Conservation (phyloP, 2,113 vertebrate species). For the Colius striatus region DNA sequence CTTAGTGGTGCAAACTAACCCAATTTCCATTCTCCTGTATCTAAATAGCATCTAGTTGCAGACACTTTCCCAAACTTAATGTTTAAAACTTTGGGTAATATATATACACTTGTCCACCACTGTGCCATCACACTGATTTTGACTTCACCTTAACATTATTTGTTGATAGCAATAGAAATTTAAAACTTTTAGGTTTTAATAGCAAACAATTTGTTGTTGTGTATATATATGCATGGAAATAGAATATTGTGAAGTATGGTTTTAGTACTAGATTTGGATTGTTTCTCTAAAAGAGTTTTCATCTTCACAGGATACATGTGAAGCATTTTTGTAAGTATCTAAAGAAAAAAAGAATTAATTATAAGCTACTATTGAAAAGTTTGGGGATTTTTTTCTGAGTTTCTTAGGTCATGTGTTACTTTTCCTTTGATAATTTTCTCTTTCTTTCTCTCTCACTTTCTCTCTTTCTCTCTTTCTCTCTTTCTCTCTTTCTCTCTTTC, state of each 20-base stretch:
- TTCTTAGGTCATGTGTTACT: background rate
- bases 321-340: background rate
- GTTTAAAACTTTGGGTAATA: background rate
- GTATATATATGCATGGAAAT: background rate
- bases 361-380: background rate
- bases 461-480: background rate
- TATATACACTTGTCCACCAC: background rate
- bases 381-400: background rate
- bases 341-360: background rate
- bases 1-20: constrained; percentile 48
- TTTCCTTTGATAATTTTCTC: background rate
- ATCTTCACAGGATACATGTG: background rate
- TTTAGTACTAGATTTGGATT: background rate
- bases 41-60: background rate
- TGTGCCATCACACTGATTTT: background rate
- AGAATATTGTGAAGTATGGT: background rate
- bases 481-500: background rate
- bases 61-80: background rate
- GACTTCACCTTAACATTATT: background rate
- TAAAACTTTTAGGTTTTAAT: background rate
- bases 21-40: constrained; percentile 11
- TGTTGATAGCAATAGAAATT: background rate
- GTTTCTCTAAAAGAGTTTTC: background rate
- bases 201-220: background rate
- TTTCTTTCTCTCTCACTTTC: too few species aligned